A percentile compares a stretch with the other conserved stretches of the same genome.
phyloP scores from a whole-genome alignment of 35 echinoderm and acorn worm species.

The Apostichopus californicus region DNA sequence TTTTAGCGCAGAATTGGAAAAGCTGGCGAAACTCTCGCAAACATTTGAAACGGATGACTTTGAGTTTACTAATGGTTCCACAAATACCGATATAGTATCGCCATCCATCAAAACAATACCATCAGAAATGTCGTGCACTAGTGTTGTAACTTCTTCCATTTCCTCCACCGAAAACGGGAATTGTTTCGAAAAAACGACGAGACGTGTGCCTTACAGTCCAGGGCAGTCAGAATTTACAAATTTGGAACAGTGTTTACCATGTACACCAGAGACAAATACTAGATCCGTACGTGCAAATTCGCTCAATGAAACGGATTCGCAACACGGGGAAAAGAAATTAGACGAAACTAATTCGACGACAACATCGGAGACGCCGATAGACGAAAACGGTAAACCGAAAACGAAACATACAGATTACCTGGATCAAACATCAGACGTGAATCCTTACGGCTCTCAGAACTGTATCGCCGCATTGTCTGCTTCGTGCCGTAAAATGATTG shows the following conservation, averaged over 20 bases:
- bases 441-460: slow-evolving; percentile 78
- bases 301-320: not conserved
- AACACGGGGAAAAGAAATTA: not conserved
- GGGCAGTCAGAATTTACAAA: not conserved
- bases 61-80: slow-evolving; percentile 32
- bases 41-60: slow-evolving; percentile 59
- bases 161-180: not conserved
- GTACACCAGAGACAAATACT: slow-evolving; percentile 50
- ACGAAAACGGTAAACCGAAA: slow-evolving; percentile 17
- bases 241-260: slow-evolving; percentile 7
- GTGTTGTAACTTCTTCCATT: slow-evolving; percentile 8
- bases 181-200: slow-evolving; percentile 15
- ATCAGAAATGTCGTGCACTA: slow-evolving; percentile 12
- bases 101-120: not conserved
- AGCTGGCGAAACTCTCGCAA: slow-evolving; percentile 87
- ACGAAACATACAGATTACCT: slow-evolving; percentile 82
- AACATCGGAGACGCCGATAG: not conserved
- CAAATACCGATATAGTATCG: not conserved
- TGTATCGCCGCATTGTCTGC: slow-evolving; percentile 98
- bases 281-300: not conserved
- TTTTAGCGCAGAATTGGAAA: slow-evolving; percentile 97
- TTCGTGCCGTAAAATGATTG: slow-evolving; percentile 98
- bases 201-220: not conserved
- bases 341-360: not conserved
- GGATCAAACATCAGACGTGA: slow-evolving; percentile 64